Base-by-base conservation (phyloP, 2,888 invertebrate species). In the Phasia obesa region DNA sequence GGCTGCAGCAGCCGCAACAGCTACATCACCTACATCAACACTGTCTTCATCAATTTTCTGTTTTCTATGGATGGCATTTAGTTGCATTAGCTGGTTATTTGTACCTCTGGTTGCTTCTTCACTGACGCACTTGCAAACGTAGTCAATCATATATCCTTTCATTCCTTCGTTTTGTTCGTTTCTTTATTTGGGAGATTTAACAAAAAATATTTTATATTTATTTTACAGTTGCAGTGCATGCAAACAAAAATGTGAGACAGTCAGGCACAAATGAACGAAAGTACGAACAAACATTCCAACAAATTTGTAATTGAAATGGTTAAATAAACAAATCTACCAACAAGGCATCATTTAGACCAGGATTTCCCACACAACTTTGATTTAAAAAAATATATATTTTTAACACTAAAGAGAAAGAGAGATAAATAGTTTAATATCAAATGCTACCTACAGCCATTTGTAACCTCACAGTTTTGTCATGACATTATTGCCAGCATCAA, bases 41-140 rank as follows among this genome's bases (percentile, higher is more conserved):
- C 59, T 47, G 67, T 60, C 81, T 62, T 74, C 53, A 78, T 62
- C 57, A 81, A 71, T 76, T 64, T 83, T 59, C 11, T 53, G 71
- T 42, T 83, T 59, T 44, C 13, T 31, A 44, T 75, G 59, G 51
- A 38, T 73, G 73, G 49, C 42, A 71, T 77, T 77, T 74, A 73
- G 76, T 77, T 74, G 82, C 76, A 76, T 82, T 84, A 82, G 82
- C 81, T 74, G 81, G 69, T 60, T 69, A 81, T 75, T 81, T 84
- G 67, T 75, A 53, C 49, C 38, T 42, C n/a, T n/a, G n/a, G n/a
- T 60, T 73, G 49, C 35, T 6, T 35, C 31, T 51, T 19, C 27
- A n/a, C 19, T 49, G 27, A 47, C 47, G 59, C 57, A 35, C 65
- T 55, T 27, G 31, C 47, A 44, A n/a, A 47, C 21, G n/a, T n/a